A percentile compares a stretch with the other conserved stretches of the same genome.
Conservation (phyloP, 2,888 invertebrate species). For the Meandrusa payeni region DNA sequence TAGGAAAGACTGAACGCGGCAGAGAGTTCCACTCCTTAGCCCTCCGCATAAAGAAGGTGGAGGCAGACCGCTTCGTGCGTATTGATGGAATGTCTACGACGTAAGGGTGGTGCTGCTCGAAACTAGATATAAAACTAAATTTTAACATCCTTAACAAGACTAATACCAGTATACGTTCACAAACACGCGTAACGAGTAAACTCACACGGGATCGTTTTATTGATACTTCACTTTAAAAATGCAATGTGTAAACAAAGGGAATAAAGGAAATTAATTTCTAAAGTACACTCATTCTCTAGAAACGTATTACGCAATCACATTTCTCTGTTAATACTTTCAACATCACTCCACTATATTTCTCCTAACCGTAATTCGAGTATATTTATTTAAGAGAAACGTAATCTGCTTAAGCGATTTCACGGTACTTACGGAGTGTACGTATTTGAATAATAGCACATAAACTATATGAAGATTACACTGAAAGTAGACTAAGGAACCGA, state of each 20-base stretch:
- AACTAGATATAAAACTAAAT: too few species aligned
- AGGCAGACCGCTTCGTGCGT: too few species aligned
- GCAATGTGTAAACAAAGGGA: conserved; percentile 3
- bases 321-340: conserved; percentile 17
- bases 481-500: conserved; percentile 48
- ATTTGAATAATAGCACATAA: conserved; percentile 35
- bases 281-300: conserved; percentile 3
- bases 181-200: not conserved
- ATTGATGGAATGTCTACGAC: too few species aligned
- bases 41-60: too few species aligned
- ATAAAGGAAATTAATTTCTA: conserved; percentile 18
- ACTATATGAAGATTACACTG: conserved; percentile 49
- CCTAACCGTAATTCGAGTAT: conserved; percentile 20
- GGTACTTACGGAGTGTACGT: conserved; percentile 17
- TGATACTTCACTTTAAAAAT: conserved; percentile 11
- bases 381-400: conserved; percentile 26
- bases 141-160: too few species aligned
- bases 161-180: too few species aligned
- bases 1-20: too few species aligned
- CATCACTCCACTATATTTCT: conserved; percentile 17
- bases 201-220: conserved; percentile 1
- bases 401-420: conserved; percentile 25
- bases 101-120: too few species aligned
- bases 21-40: too few species aligned
- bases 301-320: conserved; percentile 16